Evolutionary conservation across 1,140 invertebrate genomes (phyloP).

Genomic region (Chrysopa pallens): DNA sequence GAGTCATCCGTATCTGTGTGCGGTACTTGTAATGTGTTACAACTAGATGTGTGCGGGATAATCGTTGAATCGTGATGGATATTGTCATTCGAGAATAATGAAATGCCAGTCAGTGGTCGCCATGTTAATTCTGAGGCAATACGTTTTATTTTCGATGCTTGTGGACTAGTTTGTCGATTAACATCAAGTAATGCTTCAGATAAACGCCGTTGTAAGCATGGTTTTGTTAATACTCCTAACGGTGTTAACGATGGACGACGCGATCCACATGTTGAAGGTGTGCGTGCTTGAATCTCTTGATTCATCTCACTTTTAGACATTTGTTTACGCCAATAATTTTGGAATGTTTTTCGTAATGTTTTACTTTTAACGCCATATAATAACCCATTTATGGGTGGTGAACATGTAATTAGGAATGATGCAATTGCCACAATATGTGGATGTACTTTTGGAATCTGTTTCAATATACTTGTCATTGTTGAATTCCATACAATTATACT

Average conservation of each 20-base stretch:
- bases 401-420: slow-evolving; percentile 40
- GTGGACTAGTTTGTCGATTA: slow-evolving; percentile 15
- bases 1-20: slow-evolving; percentile 12
- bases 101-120: slow-evolving; percentile 16
- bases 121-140: slow-evolving; percentile 25
- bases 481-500: slow-evolving; percentile 50
- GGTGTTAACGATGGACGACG: slow-evolving; percentile 49
- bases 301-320: slow-evolving; percentile 60
- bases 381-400: slow-evolving; percentile 52
- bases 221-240: slow-evolving; percentile 37
- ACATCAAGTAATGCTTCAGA: slow-evolving; percentile 43
- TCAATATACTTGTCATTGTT: slow-evolving; percentile 10
- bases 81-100: slow-evolving; percentile 11
- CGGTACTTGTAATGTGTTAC: slow-evolving; percentile 27
- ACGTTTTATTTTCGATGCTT: slow-evolving; percentile 22
- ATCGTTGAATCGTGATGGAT: slow-evolving; percentile 6
- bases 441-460: slow-evolving; percentile 15
- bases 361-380: slow-evolving; percentile 61
- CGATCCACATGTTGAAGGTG: slow-evolving; percentile 54
- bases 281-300: slow-evolving; percentile 58
- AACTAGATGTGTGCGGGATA: slow-evolving; percentile 11
- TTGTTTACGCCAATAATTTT: slow-evolving; percentile 65
- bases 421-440: slow-evolving; percentile 37
- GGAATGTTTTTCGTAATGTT: slow-evolving; percentile 45
- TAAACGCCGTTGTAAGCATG: slow-evolving; percentile 37